Evolutionary conservation across 1,140 invertebrate species (phyloP).

Genomic region (Diabrotica virgifera): DNA sequence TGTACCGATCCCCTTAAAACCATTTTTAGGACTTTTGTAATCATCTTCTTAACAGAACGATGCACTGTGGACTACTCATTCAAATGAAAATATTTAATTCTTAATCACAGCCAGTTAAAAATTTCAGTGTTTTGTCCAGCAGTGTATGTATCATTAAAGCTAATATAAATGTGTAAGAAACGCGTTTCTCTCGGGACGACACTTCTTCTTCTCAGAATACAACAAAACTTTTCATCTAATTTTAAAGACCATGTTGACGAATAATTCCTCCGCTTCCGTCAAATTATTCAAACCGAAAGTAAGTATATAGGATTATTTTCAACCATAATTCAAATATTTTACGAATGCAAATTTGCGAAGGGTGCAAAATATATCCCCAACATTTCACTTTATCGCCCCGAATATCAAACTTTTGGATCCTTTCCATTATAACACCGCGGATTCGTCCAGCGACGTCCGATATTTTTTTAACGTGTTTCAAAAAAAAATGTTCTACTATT

Average conservation of each 20-base stretch:
- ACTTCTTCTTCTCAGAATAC: not conserved
- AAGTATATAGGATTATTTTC: slow-evolving; percentile 3
- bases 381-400: not conserved
- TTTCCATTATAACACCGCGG: not conserved
- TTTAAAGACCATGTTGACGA: not conserved
- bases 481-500: no score
- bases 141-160: no score
- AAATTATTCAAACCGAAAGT: not conserved
- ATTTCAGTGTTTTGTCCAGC: no score
- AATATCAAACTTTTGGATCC: not conserved
- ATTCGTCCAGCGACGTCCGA: not conserved
- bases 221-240: not conserved
- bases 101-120: no score
- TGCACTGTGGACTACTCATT: no score
- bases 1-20: no score
- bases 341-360: not conserved
- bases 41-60: no score
- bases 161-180: no score
- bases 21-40: no score
- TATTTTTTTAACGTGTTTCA: no score
- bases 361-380: slow-evolving; percentile 2
- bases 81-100: no score
- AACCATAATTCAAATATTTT: slow-evolving; percentile 3
- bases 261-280: not conserved
- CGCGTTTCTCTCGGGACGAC: no score